Base-by-base conservation (phyloP, 1,140 invertebrate genomes). In the Cheumatopsyche charites region DNA sequence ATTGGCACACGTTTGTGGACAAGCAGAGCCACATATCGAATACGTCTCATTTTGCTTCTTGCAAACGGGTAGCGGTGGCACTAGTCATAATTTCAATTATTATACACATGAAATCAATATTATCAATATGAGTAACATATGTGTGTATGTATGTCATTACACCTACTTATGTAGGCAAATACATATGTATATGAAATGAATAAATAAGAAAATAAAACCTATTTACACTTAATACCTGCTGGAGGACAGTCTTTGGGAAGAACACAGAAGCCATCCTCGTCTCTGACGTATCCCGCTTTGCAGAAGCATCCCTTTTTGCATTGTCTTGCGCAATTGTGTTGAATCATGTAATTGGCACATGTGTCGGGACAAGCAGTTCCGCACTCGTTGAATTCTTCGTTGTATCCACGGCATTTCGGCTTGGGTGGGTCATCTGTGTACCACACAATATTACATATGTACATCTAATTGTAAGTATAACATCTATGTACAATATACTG, bases 301-400 rank as follows among this genome's bases (percentile, higher is more conserved):
- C 77, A 78, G 58, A 74, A 77, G 63, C 78, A 78, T 61, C 73
- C 78, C 19, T 23, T 25, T 9, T 74, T 75, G 41, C 76, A 77
- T 29, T 75, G 42, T 23, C 67, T 25, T 4, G 73, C 74, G 65
- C 77, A 78, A 1, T 70, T 42, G 26, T 29, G 45, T 42, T 23
- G 67, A 17, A 23, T 45, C 36, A 26, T 61, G 23, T 61, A 77
- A 75, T 67, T 73, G 15, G 67, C 71, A 52, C 73, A 73, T 21
- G 70, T 76, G 13, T 65, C 49, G 5, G 73, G 73, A 61, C 68
- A 75, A 3, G 43, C 68, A 12, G 70, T 67, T 7, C 75, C 73
- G 25, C 75, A 76, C 12, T 67, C 55, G 11, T 58, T 70, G 29
- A 58, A 76, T 9, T 61, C 71, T 73, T 73, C 73, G 66, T 76